Conservation (phyloP, 2,113 vertebrate genomes). For the Xyrauchen texanus region DNA sequence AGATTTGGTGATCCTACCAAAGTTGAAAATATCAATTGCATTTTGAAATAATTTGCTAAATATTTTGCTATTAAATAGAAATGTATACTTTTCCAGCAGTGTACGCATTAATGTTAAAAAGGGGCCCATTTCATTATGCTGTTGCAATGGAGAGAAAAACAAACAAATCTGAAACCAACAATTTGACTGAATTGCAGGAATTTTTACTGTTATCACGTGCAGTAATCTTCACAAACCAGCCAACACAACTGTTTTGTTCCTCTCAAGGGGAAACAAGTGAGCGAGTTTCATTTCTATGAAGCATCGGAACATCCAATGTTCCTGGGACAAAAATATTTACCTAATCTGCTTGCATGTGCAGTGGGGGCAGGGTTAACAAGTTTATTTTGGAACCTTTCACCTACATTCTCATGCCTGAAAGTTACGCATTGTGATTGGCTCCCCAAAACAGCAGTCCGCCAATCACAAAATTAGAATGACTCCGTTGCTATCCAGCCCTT, state of each 20-base stretch:
- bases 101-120: no score
- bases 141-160: no score
- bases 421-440: slow-evolving; percentile 63
- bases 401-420: slow-evolving; percentile 60
- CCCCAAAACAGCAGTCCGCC: slow-evolving; percentile 44
- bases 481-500: slow-evolving; percentile 34
- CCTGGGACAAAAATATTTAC: slow-evolving; percentile 50
- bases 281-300: not conserved
- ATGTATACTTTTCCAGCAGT: no score
- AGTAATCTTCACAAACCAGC: not conserved
- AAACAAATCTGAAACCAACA: no score
- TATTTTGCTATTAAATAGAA: no score
- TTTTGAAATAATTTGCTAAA: no score
- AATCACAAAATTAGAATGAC: slow-evolving; percentile 54
- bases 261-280: not conserved
- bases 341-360: slow-evolving; percentile 18
- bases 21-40: no score
- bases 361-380: slow-evolving; percentile 54
- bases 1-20: no score
- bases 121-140: no score
- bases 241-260: no score
- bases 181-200: not conserved
- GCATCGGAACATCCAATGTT: slow-evolving; percentile 26
- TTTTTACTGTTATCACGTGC: not conserved
- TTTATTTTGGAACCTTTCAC: slow-evolving; percentile 71